These are phyloP conservation scores for Cataglyphis albicans DNA, from an alignment of 2,888 invertebrate genomes.

Conservation along the genomic window DNA sequence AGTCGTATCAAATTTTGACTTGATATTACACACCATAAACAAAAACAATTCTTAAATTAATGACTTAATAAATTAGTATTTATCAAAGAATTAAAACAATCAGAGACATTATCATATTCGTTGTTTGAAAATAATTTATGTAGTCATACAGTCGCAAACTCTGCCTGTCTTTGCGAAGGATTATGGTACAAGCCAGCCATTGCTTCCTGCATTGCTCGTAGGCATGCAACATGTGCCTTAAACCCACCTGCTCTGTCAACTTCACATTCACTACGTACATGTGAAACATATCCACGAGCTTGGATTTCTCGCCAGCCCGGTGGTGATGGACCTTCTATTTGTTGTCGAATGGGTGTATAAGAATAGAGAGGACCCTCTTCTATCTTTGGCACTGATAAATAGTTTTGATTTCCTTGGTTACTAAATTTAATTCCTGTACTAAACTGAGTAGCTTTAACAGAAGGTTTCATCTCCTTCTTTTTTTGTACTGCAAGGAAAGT, in stretches of 20 bases:
- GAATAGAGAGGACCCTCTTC: constrained; percentile 93
- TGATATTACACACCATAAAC: neutral
- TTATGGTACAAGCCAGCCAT: constrained; percentile 91
- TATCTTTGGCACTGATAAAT: constrained; percentile 90
- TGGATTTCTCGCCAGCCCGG: constrained; percentile 90
- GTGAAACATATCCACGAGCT: constrained; percentile 90
- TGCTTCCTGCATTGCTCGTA: constrained; percentile 95
- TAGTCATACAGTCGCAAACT: constrained; percentile 65
- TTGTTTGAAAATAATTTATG: constrained; percentile 44
- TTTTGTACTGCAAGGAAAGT: constrained; percentile 92
- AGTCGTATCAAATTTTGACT: neutral
- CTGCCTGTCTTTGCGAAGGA: constrained; percentile 79
- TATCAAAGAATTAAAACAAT: constrained; percentile 1
- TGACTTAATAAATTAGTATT: neutral
- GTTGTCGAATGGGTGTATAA: constrained; percentile 87
- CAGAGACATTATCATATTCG: constrained; percentile 13
- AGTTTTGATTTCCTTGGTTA: constrained; percentile 88
- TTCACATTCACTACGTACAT: constrained; percentile 91
- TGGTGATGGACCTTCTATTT: constrained; percentile 90
- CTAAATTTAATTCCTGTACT: constrained; percentile 95
- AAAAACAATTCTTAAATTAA: neutral
- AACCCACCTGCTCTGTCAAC: constrained; percentile 96
- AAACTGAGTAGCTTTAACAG: constrained; percentile 90
- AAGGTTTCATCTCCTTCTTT: constrained; percentile 88
- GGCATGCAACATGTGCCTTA: constrained; percentile 92